Evolutionary conservation across 2,113 vertebrate species (phyloP), one percentile per base, ranked within the genome.

Genomic region (Onychostruthus taczanowskii): DNA sequence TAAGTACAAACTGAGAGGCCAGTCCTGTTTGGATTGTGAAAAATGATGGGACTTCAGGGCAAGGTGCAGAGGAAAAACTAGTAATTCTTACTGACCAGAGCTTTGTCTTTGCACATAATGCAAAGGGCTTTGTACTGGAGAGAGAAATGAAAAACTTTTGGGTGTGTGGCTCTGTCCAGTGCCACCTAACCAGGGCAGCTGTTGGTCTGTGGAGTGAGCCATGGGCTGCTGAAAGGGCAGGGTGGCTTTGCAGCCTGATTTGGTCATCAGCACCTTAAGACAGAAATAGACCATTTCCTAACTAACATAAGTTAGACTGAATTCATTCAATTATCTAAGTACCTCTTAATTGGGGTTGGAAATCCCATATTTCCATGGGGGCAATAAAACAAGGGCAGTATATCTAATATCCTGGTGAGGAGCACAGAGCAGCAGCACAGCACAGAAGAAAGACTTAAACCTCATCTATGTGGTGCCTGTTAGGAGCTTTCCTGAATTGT

Each of bases 21-120:
- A 75, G 56, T 56, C 33, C 79, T 89, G 69, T 68, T 84, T 63
- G 59, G 56, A 59, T 30, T 78, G 64, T 7, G 30, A 94, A 86
- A 95, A 95, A 74, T 53, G 28, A 81, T 90, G 91, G 53, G 72
- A 93, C 24, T 59, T 80, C 30, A 55, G 76, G 66, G 77, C 53
- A 94, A 94, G 87, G 84, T 91, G 73, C 79, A 84, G 28, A 62
- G 44, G 26, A 7, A 87, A 68, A 86, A 19, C 2, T 5, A 26
- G 28, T 41, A 41, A 86, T 89, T 88, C 83, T 87, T 28, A 28
- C 49, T 78, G 83, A 44, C 9, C 28, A 33, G 43, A 84, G 39
- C 37, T 44, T 72, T 76, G 26, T 76, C 28, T 33, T 67, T 47
- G 50, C n/a, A 77, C 0, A 2, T 55, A 39, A 23, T 56, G 39